Base-by-base conservation (phyloP, 2,888 invertebrate species). In the Sceliomorpha sp. region DNA sequence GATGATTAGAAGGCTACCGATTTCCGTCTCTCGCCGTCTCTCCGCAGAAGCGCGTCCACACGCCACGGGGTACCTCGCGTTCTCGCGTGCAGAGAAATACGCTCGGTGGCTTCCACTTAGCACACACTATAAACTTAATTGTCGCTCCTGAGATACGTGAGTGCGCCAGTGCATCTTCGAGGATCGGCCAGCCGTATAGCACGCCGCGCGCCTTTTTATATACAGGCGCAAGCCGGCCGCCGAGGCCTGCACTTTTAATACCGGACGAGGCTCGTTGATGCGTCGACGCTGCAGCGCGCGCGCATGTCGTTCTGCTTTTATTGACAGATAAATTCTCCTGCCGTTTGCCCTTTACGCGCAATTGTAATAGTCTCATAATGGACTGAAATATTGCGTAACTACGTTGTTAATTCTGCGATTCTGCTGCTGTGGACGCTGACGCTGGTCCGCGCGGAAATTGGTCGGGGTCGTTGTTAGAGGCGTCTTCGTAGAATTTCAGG, bases 1-100 rank as follows among this genome's bases (percentile, higher is more conserved):
- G 70, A 76, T 76, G 76, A 81, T 80, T 80, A 78, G 77, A 74
- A 73, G 72, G 31, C 74, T 72, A 73, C 76, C 58, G 69, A 71
- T 68, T 63, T 50, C 40, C n/a, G n/a, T n/a, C n/a, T n/a, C 72
- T 68, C 64, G 53, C 40, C n/a, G n/a, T n/a, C n/a, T n/a, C 56
- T 70, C 15, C 64, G 51, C 15, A 14, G 56, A 37, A 40, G 53
- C 42, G 45, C 42, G 12, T 13, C 44, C 42, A 27, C 56, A 53
- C 60, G 47, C 55, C 55, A 51, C 37, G 27, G 48, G 42, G 56
- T 39, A 56, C 45, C 32, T 37, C 37, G 50, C 45, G 53, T 56
- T 56, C 51, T 66, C 58, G 73, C 76, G 69, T 71, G 75, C 68
- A 70, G 47, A 62, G 67, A 69, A 70, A 72, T 59, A 72, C 70